Base-by-base conservation (phyloP, 1,140 invertebrate species). In the Latrodectus geometricus region DNA sequence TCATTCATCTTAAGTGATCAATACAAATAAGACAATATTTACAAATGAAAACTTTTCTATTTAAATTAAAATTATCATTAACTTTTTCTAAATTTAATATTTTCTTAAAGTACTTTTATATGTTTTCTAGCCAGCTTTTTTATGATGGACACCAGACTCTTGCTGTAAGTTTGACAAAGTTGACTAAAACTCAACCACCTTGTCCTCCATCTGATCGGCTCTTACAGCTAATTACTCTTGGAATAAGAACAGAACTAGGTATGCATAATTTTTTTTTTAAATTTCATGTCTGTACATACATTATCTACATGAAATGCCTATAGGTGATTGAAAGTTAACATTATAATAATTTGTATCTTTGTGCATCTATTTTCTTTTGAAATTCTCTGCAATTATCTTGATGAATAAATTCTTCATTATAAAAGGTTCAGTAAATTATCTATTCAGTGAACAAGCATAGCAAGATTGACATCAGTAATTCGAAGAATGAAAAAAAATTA, bases 181-280 rank as follows among this genome's bases (percentile, higher is more conserved):
- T 95, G 35, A 94, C 97, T 0, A 96, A 97, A 90, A 94, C 96
- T 0, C 96, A 98, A 89, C 96, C 96, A 79, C 94, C 96, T 35
- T 99, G 97, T 91, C 96, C 98, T 14, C 98, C 98, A 0, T 98
- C 97, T 65, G 97, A 99, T 91, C 93, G 96, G 89, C 91, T 99
- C 0, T 92, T 97, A 14, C 95, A 97, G 90, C 90, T 99, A 0
- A 95, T 97, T 90, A 93, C 95, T 78, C 93, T 96, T n/a, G 97
- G 97, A 0, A 92, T 98, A 14, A 94, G 97, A 90, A 94, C 96
- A 89, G 96, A 98, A 90, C 96, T 96, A 76, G 95, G 92, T 91
- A 89, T 89, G 88, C 86, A 68, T 2, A n/a, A 3, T n/a, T 48
- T 5, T 50, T 50, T n/a, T 2, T 20, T 9, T n/a, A 68, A 69